Conservation (phyloP, 2,888 invertebrate genomes). For the Torymus aiolomorphi region DNA sequence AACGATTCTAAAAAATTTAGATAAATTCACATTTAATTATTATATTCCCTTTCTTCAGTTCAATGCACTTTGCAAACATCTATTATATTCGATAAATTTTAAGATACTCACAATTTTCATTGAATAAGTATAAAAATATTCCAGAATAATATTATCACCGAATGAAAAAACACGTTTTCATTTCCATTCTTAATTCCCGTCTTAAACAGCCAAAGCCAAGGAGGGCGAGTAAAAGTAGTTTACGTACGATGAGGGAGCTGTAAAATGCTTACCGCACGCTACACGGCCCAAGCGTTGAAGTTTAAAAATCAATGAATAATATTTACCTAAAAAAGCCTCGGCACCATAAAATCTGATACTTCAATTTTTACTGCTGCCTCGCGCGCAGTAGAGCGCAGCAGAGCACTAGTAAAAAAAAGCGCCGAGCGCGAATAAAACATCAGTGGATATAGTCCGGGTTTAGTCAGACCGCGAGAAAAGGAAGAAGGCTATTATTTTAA, state of each 20-base stretch:
- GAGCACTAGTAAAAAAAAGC: neutral
- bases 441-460: conserved; percentile 5
- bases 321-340: conserved; percentile 28
- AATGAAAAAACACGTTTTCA: too few species aligned
- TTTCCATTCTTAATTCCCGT: neutral
- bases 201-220: neutral
- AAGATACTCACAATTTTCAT: too few species aligned
- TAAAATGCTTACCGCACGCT: conserved; percentile 17
- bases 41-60: too few species aligned
- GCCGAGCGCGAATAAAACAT: neutral
- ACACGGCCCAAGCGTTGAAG: neutral
- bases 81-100: too few species aligned
- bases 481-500: conserved; percentile 9
- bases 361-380: conserved; percentile 22
- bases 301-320: conserved; percentile 47
- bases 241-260: conserved; percentile 20
- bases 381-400: neutral
- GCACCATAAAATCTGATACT: conserved; percentile 23
- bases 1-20: too few species aligned
- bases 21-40: too few species aligned
- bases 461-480: conserved; percentile 4
- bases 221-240: neutral
- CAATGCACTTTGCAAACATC: too few species aligned
- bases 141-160: too few species aligned
- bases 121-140: too few species aligned